Conservation (phyloP, 2,888 invertebrate species). For the Rhamphomyia laevipes region DNA sequence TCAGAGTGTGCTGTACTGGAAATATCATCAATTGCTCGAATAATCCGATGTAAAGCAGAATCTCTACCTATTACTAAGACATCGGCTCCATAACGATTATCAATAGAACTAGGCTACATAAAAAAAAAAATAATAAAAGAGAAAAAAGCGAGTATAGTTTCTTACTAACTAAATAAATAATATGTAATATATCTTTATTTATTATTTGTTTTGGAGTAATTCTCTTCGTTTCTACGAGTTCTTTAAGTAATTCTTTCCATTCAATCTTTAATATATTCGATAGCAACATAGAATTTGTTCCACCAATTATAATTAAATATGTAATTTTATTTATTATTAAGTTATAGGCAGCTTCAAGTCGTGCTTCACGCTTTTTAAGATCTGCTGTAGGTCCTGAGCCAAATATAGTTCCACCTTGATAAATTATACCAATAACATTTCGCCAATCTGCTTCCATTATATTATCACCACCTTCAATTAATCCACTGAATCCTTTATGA, state of each 20-base stretch:
- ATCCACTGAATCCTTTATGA: too few relatives aligned
- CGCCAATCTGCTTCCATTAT: slow-evolving; percentile 47
- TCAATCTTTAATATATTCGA: slow-evolving; percentile 64
- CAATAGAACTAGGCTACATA: slow-evolving; percentile 63
- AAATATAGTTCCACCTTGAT: slow-evolving; percentile 76
- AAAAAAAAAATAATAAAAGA: too few relatives aligned
- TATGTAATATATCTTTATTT: slow-evolving; percentile 62
- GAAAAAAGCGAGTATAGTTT: too few relatives aligned
- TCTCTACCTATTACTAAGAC: slow-evolving; percentile 98
- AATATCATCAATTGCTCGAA: slow-evolving; percentile 92
- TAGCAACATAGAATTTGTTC: slow-evolving; percentile 25
- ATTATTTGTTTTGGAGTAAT: slow-evolving; percentile 63
- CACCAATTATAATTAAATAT: slow-evolving; percentile 46
- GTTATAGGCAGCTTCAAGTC: slow-evolving; percentile 59
- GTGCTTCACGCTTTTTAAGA: slow-evolving; percentile 49
- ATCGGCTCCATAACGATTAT: slow-evolving; percentile 96
- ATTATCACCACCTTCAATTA: too few relatives aligned
- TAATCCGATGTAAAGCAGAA: slow-evolving; percentile 86
- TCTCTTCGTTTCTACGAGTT: slow-evolving; percentile 55
- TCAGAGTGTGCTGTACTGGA: slow-evolving; percentile 91
- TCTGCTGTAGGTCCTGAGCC: slow-evolving; percentile 44
- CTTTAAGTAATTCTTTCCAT: slow-evolving; percentile 72
- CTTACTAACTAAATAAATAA: slow-evolving; percentile 77
- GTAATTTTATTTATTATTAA: too few relatives aligned
- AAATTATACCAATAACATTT: slow-evolving; percentile 61